These are phyloP conservation scores for Drosophila littoralis DNA, from an alignment of 1,140 invertebrate species.

Conservation along the genomic window DNA sequence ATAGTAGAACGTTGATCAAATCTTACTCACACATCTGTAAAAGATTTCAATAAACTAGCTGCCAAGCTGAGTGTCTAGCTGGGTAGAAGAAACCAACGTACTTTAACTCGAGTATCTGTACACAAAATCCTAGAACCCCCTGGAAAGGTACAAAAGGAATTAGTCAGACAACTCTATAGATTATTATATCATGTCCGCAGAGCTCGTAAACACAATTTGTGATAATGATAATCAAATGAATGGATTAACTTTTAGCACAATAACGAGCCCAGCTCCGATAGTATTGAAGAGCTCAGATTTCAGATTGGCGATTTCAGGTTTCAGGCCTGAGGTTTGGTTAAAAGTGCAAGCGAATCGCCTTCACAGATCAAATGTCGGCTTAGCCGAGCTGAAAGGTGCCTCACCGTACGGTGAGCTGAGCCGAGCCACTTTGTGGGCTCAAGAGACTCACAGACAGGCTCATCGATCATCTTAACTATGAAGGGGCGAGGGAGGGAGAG, in stretches of 20 bases:
- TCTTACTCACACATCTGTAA: no score
- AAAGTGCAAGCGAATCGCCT: conserved; percentile 30
- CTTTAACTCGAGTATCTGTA: no score
- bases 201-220: not conserved
- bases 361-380: conserved; percentile 35
- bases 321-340: conserved; percentile 1
- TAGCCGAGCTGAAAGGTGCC: conserved; percentile 15
- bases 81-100: no score
- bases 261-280: not conserved
- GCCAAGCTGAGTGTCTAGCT: no score
- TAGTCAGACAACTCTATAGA: no score
- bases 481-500: not conserved
- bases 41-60: no score
- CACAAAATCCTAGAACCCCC: no score
- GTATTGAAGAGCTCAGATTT: conserved; percentile 18
- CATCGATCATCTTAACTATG: conserved; percentile 19
- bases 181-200: no score
- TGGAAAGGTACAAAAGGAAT: no score
- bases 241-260: conserved; percentile 26
- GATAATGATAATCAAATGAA: conserved; percentile 13
- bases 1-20: no score
- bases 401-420: not conserved
- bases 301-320: no score
- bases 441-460: conserved; percentile 1
- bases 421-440: conserved; percentile 11